A percentile compares a stretch with the other conserved stretches of the same genome.
phyloP scores from a whole-genome alignment of 2,888 invertebrate species.

The Caenorhabditis sp. region DNA sequence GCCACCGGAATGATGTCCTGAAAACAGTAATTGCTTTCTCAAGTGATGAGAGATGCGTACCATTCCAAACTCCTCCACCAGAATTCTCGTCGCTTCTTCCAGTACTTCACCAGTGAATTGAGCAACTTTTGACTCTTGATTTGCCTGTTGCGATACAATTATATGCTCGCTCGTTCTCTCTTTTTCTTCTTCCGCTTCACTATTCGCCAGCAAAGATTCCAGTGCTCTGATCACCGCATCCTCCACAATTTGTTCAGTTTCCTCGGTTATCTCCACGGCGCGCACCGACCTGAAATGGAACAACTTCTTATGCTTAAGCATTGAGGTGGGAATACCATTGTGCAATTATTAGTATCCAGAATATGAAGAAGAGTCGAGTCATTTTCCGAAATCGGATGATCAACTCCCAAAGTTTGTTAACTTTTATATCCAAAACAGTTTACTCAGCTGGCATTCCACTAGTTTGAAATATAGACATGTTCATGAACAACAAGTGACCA shows the following conservation, averaged over 20 bases:
- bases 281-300: neutral
- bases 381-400: conserved; percentile 32
- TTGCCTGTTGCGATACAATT: conserved; percentile 54
- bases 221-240: conserved; percentile 49
- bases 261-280: conserved; percentile 17
- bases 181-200: neutral
- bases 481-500: too few relatives aligned
- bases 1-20: conserved; percentile 45
- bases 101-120: conserved; percentile 60
- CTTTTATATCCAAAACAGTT: conserved; percentile 27
- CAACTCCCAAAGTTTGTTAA: neutral
- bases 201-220: conserved; percentile 4
- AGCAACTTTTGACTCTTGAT: conserved; percentile 42
- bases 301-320: neutral
- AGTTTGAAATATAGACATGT: conserved; percentile 10
- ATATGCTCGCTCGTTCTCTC: conserved; percentile 16
- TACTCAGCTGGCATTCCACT: conserved; percentile 19
- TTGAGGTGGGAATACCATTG: conserved; percentile 1
- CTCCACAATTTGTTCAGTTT: conserved; percentile 43
- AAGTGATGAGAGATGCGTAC: too few relatives aligned
- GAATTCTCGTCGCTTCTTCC: conserved; percentile 56
- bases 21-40: too few relatives aligned
- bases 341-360: neutral
- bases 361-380: neutral
- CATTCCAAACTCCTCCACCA: conserved; percentile 53